phyloP scores from a whole-genome alignment of 1,140 invertebrate genomes.

The Araneus ventricosus region DNA sequence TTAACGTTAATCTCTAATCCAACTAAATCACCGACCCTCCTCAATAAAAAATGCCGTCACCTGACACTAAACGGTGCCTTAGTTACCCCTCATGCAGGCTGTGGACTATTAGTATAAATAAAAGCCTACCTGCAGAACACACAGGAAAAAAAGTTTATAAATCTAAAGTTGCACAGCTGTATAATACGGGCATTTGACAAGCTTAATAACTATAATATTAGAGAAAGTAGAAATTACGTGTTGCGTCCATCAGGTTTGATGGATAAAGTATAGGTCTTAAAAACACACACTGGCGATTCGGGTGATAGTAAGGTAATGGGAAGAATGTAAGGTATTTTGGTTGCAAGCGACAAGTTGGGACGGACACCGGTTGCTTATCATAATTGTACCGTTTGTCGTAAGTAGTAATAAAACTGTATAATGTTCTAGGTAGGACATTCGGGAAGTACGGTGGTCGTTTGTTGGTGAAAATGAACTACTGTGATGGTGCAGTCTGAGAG shows the following conservation, averaged over 20 bases:
- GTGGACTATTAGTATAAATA: neutral
- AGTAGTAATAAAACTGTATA: constrained; percentile 1
- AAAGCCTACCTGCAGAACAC: neutral
- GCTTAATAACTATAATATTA: neutral
- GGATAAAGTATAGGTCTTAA: constrained; percentile 26
- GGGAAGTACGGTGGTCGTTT: neutral
- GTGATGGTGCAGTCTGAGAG: neutral
- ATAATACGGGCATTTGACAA: constrained; percentile 13
- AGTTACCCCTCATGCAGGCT: neutral
- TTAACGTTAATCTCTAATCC: neutral
- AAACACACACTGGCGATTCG: constrained; percentile 6
- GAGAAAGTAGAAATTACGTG: neutral
- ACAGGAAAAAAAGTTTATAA: constrained; percentile 1
- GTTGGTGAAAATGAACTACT: neutral
- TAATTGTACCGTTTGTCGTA: neutral
- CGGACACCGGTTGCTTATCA: constrained; percentile 3
- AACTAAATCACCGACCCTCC: neutral
- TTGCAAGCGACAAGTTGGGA: neutral
- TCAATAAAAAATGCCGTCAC: constrained; percentile 17
- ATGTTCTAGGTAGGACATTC: neutral
- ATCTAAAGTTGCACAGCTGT: neutral
- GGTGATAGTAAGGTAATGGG: neutral
- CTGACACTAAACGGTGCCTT: constrained; percentile 6
- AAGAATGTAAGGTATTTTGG: constrained; percentile 5
- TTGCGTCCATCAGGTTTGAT: constrained; percentile 21